Evolutionary conservation across 92 coral and sea anemone genomes (phyloP).

Genomic region (Epizoanthus scotinus): DNA sequence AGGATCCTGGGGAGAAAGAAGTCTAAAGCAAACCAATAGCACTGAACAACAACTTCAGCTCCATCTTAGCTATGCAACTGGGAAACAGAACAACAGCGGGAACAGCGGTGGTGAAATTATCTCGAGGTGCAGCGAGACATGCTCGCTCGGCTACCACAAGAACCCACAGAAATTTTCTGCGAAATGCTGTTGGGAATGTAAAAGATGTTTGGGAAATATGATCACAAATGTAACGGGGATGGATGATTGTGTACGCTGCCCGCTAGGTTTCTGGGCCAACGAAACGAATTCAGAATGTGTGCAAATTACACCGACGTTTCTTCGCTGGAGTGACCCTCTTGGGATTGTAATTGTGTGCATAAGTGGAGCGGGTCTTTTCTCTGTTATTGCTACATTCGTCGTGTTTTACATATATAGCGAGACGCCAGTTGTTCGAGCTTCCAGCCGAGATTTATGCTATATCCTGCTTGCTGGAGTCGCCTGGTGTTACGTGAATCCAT

Average conservation of each 20-base stretch:
- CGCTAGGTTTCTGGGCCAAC: constrained; percentile 74
- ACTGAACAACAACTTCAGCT: constrained; percentile 18
- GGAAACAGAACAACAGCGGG: constrained; percentile 1
- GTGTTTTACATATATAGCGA: constrained; percentile 69
- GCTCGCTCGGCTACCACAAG: constrained; percentile 75
- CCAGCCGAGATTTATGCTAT: constrained; percentile 87
- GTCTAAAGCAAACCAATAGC: not conserved
- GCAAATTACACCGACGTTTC: constrained; percentile 59
- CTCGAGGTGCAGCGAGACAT: constrained; percentile 67
- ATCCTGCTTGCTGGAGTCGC: constrained; percentile 74
- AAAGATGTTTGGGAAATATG: constrained; percentile 66
- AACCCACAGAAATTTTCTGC: constrained; percentile 58
- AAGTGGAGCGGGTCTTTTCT: constrained; percentile 64
- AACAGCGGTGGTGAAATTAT: constrained; percentile 31
- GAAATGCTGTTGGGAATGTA: constrained; percentile 92
- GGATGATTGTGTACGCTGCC: constrained; percentile 74
- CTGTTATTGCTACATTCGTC: constrained; percentile 54
- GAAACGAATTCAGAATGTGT: constrained; percentile 69
- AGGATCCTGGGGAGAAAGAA: constrained; percentile 70
- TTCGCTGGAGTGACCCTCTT: constrained; percentile 67
- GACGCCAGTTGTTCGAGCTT: constrained; percentile 89
- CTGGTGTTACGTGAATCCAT: constrained; percentile 74
- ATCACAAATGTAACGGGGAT: constrained; percentile 61
- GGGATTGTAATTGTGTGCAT: constrained; percentile 60
- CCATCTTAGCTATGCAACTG: not conserved